Evolutionary conservation across 2,797 vertebrate genomes (phyloP).

Genomic region (Mergus octosetaceus): DNA sequence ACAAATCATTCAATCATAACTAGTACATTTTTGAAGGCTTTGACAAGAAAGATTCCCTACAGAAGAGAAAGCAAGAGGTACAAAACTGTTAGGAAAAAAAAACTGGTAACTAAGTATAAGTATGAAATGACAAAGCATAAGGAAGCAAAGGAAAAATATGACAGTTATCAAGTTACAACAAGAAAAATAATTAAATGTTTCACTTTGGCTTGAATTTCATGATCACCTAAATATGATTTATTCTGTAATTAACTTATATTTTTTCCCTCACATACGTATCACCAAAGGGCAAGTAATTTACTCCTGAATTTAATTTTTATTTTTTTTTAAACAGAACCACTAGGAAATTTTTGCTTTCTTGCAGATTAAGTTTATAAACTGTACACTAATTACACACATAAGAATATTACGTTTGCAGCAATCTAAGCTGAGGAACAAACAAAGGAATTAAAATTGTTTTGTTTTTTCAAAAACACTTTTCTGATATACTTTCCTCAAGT

Average conservation of each 20-base stretch:
- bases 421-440: not conserved
- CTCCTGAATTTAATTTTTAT: not conserved
- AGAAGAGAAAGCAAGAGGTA: not conserved
- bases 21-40: not conserved
- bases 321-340: not conserved
- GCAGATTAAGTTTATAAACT: not conserved
- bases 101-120: not conserved
- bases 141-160: not conserved
- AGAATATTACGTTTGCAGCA: not conserved
- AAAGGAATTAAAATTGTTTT: not conserved
- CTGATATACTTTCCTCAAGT: not conserved
- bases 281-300: not conserved
- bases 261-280: not conserved
- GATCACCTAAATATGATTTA: not conserved
- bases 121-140: not conserved
- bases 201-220: not conserved
- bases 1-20: not conserved
- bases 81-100: not conserved
- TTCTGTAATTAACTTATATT: not conserved
- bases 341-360: not conserved
- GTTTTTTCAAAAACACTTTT: not conserved
- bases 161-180: not conserved
- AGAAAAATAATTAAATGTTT: not conserved
- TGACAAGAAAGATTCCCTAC: not conserved
- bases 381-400: not conserved